These are phyloP conservation scores for Tarsius wallacei DNA, from an alignment of 2,797 vertebrate genomes.

Conservation along the genomic window DNA sequence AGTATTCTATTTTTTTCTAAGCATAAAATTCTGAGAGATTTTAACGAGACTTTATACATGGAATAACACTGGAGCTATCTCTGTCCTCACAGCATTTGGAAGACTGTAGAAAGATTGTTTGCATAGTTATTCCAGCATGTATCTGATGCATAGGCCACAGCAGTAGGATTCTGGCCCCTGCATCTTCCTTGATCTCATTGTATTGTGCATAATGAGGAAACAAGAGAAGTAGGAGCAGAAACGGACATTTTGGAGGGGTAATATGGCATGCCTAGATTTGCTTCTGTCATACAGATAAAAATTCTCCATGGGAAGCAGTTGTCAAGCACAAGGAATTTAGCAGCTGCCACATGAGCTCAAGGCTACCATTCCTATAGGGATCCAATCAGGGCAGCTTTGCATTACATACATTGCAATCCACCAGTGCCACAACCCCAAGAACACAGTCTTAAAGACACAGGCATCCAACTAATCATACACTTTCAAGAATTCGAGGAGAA, in stretches of 20 bases:
- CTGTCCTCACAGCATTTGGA: not conserved
- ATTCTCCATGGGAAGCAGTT: not conserved
- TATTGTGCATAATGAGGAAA: rapidly evolving
- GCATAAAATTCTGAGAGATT: not conserved
- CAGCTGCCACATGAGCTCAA: not conserved
- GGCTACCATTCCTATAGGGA: not conserved
- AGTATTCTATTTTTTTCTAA: not conserved
- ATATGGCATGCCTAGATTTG: not conserved
- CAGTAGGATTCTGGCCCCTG: not conserved
- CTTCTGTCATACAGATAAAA: not conserved
- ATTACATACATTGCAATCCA: rapidly evolving
- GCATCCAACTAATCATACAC: too few species aligned
- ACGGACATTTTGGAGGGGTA: not conserved
- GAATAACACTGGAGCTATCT: not conserved
- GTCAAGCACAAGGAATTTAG: not conserved
- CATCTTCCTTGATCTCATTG: not conserved
- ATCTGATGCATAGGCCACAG: not conserved
- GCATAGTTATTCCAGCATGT: not conserved
- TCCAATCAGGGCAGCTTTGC: not conserved
- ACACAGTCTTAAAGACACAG: not conserved
- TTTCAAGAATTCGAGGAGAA: not conserved
- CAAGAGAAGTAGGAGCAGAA: not conserved
- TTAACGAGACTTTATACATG: not conserved
- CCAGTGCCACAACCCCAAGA: not conserved
- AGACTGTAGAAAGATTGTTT: not conserved